Evolutionary conservation across 2,797 vertebrate species (phyloP).

Genomic region (Pelobates cultripes): DNA sequence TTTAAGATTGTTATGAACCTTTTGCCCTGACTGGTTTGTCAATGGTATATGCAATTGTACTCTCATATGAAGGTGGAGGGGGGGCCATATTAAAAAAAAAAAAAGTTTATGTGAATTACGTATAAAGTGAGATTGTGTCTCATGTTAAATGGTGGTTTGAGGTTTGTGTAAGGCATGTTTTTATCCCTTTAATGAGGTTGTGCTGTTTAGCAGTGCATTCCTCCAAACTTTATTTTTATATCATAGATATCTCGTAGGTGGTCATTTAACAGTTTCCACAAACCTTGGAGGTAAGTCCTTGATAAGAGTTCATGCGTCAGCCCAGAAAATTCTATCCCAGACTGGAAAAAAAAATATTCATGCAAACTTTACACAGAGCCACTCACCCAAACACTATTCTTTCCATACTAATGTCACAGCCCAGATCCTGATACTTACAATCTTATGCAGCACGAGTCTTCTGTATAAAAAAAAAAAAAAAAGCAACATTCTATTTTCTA

Average conservation of each 20-base stretch:
- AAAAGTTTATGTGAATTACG: slow-evolving; percentile 20
- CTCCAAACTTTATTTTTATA: background rate
- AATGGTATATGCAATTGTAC: slow-evolving; percentile 74
- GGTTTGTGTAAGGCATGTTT: background rate
- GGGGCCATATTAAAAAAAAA: slow-evolving; percentile 52
- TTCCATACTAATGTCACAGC: background rate
- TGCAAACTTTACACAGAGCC: background rate
- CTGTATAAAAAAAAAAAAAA: background rate
- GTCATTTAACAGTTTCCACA: background rate
- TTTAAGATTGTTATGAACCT: slow-evolving; percentile 62
- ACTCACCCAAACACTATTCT: background rate
- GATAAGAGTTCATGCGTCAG: background rate
- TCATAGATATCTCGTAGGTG: too few relatives aligned
- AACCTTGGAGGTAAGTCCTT: background rate
- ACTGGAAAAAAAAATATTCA: background rate
- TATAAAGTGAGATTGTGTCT: background rate
- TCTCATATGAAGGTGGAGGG: slow-evolving; percentile 63
- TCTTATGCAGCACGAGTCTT: background rate
- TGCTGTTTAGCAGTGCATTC: background rate
- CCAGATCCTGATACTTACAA: background rate
- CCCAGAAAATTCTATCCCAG: background rate
- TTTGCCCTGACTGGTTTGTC: slow-evolving; percentile 61
- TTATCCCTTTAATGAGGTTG: background rate
- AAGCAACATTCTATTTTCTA: background rate
- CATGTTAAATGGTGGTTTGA: background rate